Conservation (phyloP, 2,113 vertebrate species). For the Otocyon megalotis region DNA sequence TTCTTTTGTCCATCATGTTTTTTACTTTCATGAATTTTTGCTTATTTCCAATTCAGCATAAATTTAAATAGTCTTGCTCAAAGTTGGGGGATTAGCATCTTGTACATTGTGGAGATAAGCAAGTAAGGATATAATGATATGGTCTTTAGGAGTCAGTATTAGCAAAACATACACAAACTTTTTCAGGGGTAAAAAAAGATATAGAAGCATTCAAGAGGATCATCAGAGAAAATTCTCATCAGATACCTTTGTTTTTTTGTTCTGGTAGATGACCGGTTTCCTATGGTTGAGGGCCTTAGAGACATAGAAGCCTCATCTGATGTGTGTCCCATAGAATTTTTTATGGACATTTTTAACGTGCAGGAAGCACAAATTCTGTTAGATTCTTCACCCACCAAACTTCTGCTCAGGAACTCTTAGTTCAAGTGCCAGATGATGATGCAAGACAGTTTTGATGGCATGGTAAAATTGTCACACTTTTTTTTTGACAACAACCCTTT, state of each 20-base stretch:
- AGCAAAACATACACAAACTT: not conserved
- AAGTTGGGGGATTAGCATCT: not conserved
- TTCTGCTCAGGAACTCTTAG: not conserved
- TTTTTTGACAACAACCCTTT: not conserved
- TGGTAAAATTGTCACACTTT: not conserved
- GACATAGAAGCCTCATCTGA: not conserved
- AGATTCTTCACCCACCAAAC: not conserved
- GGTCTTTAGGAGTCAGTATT: not conserved
- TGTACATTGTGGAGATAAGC: not conserved
- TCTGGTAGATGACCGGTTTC: not conserved
- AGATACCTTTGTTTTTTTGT: not conserved
- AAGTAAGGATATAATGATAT: not conserved
- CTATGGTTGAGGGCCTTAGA: not conserved
- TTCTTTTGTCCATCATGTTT: not conserved
- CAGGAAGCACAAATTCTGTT: not conserved
- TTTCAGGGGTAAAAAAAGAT: not conserved
- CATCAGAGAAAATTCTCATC: not conserved
- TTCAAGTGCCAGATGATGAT: not conserved
- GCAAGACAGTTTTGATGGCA: not conserved
- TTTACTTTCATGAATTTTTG: not conserved
- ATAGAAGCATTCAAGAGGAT: not conserved
- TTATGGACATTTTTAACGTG: not conserved
- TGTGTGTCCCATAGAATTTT: not conserved
- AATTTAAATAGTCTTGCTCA: slow-evolving; percentile 10
- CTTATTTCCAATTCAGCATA: not conserved